A percentile compares a stretch with the other conserved stretches of the same genome.
Conservation (phyloP, 2,113 vertebrate genomes). For the Gulo gulo region DNA sequence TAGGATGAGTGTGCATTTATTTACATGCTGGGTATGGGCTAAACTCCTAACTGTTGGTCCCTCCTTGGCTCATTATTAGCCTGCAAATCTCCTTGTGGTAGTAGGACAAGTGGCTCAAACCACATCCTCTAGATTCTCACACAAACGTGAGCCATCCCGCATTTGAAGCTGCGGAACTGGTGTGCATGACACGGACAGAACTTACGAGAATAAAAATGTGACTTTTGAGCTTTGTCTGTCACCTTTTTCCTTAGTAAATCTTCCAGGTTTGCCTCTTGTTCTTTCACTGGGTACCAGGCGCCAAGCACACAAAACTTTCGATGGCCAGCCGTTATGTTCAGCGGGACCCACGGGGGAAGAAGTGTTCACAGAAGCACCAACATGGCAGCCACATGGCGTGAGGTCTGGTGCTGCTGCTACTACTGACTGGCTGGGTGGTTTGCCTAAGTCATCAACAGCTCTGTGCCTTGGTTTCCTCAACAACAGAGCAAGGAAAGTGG, state of each 20-base stretch:
- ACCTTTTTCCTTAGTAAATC: not conserved
- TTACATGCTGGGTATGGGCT: too few relatives aligned
- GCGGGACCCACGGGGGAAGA: too few relatives aligned
- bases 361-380: too few relatives aligned
- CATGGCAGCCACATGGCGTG: rapidly evolving
- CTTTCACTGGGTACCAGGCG: not conserved
- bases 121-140: too few relatives aligned
- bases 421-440: too few relatives aligned
- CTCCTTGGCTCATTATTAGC: not conserved
- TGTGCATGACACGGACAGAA: too few relatives aligned
- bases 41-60: not conserved
- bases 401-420: not conserved
- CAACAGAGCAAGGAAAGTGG: not conserved
- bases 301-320: not conserved
- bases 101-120: not conserved
- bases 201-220: not conserved
- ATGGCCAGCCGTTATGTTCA: not conserved
- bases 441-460: not conserved
- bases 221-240: not conserved
- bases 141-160: not conserved
- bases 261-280: not conserved
- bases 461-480: not conserved
- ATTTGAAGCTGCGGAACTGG: not conserved
- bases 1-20: not conserved
- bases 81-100: too few relatives aligned